phyloP scores from a whole-genome alignment of 2,888 invertebrate genomes.

The Acronicta leporina region DNA sequence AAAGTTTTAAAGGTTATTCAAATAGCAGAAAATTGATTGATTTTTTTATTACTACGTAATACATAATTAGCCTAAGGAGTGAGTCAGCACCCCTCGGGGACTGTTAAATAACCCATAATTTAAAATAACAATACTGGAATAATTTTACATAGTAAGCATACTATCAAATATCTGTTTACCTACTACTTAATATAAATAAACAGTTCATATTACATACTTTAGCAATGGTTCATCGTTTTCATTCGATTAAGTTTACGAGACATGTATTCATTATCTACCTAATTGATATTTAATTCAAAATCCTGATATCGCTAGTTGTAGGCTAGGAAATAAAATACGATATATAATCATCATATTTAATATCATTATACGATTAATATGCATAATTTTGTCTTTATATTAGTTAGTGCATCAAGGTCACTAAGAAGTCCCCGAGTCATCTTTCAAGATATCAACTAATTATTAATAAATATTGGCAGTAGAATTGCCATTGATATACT shows the following conservation, averaged over 20 bases:
- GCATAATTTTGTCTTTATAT: too few species aligned
- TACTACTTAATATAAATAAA: conserved; percentile 44
- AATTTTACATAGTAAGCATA: conserved; percentile 46
- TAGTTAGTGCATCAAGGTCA: too few species aligned
- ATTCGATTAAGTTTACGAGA: conserved; percentile 31
- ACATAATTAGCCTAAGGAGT: conserved; percentile 12
- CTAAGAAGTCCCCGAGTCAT: too few species aligned
- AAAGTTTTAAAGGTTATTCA: conserved; percentile 4
- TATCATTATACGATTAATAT: too few species aligned
- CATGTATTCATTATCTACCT: conserved; percentile 32
- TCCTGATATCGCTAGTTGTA: too few species aligned
- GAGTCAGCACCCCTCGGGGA: neutral
- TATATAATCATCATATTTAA: too few species aligned
- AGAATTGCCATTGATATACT: too few species aligned
- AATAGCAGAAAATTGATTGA: conserved; percentile 28
- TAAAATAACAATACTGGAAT: conserved; percentile 38
- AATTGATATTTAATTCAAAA: too few species aligned
- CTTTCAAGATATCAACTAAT: too few species aligned
- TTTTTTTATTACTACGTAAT: conserved; percentile 1
- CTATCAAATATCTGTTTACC: conserved; percentile 35
- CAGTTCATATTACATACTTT: conserved; percentile 45
- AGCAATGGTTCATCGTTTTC: conserved; percentile 45
- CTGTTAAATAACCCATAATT: conserved; percentile 16
- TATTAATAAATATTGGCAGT: too few species aligned
- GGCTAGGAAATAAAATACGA: too few species aligned